Evolutionary conservation across 2,797 vertebrate species (phyloP), one percentile per base, ranked within the genome.

Genomic region (Tinamus major): DNA sequence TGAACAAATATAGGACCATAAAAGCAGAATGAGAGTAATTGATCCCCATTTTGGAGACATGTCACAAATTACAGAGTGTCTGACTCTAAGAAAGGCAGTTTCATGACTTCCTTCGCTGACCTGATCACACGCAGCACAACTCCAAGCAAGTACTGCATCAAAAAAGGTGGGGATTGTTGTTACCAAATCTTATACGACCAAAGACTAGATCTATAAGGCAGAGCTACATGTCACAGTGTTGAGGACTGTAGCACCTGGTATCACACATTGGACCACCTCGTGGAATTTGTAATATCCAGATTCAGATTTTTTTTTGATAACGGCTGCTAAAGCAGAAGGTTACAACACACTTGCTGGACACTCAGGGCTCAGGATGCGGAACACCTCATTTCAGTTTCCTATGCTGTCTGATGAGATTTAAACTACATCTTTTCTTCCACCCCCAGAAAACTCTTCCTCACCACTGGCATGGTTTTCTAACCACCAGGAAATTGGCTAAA

Each of bases 11-110:
- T 1, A 94, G 49, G 56, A 24, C 31, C 37, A 78, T 79, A 79
- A 90, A 93, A 90, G 44, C 13, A 79, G 56, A 87, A 90, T 42
- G 13, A 83, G 92, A 87, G 79, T 81, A 81, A 79, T 23, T 83
- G 59, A 74, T 95, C 71, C 20, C 51, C n/a, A 65, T 77, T 94
- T 35, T 48, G 72, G 44, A 95, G 27, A 6, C 41, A 83, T 27
- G 78, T 91, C 72, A 79, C 37, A 92, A 95, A 91, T 93, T 81
- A 42, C 26, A 51, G 0, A 9, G 11, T 80, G 19, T 75, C 61
- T 5, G 0, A 12, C 44, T 79, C 48, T 56, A 19, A 48, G 16
- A 92, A 68, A 79, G 56, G 26, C 24, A 79, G 42, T 76, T 62
- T 85, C 24, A 72, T 89, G 61, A 46, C 67, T 21, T 69, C 44